Percentiles rank a stretch among this genome's conserved stretches.
phyloP scores from a whole-genome alignment of 2,888 invertebrate species.

The Luperina nickerlii region DNA sequence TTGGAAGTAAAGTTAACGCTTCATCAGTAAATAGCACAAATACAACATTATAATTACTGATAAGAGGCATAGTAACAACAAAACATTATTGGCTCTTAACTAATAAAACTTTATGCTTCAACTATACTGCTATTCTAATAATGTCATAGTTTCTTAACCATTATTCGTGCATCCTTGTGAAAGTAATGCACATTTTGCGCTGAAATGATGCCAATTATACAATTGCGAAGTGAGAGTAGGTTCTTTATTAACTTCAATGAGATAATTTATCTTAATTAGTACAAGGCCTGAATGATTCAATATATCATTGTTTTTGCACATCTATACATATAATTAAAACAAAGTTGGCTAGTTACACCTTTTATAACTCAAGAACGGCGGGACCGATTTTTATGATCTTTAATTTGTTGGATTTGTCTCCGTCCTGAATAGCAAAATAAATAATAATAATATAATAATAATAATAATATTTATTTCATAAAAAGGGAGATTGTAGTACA shows the following conservation, averaged over 20 bases:
- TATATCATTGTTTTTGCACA: constrained; percentile 19
- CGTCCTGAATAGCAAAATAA: not conserved
- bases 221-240: constrained; percentile 12
- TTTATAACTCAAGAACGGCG: not conserved
- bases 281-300: constrained; percentile 32
- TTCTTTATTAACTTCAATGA: constrained; percentile 43
- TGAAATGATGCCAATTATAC: constrained; percentile 15
- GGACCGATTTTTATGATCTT: not conserved
- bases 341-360: not conserved
- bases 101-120: not conserved
- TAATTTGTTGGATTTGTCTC: not conserved
- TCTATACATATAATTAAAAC: not conserved
- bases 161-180: not conserved
- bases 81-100: not conserved
- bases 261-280: constrained; percentile 37
- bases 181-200: not conserved
- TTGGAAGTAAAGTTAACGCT: not conserved
- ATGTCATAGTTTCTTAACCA: not conserved
- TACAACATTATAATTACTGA: constrained; percentile 16
- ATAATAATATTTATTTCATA: too few relatives aligned
- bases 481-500: too few relatives aligned
- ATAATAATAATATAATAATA: too few relatives aligned
- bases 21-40: constrained; percentile 17
- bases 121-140: not conserved
- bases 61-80: constrained; percentile 7